Evolutionary conservation across 2,888 invertebrate genomes (phyloP), one percentile per base, ranked within the genome.

Genomic region (Galeruca laticollis): DNA sequence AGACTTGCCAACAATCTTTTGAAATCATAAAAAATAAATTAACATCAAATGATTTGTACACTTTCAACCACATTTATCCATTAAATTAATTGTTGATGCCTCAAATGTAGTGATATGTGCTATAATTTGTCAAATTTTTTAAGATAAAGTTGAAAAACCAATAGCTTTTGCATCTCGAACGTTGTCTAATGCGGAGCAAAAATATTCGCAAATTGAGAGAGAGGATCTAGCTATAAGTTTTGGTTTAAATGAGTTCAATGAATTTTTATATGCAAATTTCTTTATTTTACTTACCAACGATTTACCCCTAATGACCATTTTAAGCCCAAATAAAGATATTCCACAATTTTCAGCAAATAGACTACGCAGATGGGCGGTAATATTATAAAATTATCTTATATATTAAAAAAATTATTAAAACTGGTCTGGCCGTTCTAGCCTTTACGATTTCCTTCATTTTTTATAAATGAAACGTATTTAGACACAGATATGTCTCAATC

Each of bases 381-480:
- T 70, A 35, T 61, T 57, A n/a, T 35, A 49, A 11, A 66, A 66
- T 62, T 70, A 66, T n/a, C n/a, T n/a, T n/a, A n/a, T n/a, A n/a
- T n/a, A n/a, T n/a, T n/a, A n/a, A n/a, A n/a, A n/a, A n/a, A n/a
- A n/a, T n/a, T n/a, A n/a, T n/a, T n/a, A n/a, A n/a, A n/a, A n/a
- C n/a, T n/a, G n/a, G n/a, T n/a, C n/a, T n/a, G n/a, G n/a, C n/a
- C n/a, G n/a, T n/a, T n/a, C n/a, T n/a, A n/a, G n/a, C n/a, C n/a
- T n/a, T n/a, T n/a, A n/a, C n/a, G n/a, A n/a, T n/a, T n/a, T n/a
- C n/a, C n/a, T n/a, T n/a, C n/a, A n/a, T n/a, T n/a, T n/a, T n/a
- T n/a, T n/a, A n/a, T n/a, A n/a, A n/a, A n/a, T n/a, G n/a, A n/a
- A n/a, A n/a, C n/a, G n/a, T n/a, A n/a, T n/a, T n/a, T n/a, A n/a